Percentiles rank a stretch among this genome's conserved stretches.
These are phyloP conservation scores for Oscheius onirici DNA, from an alignment of 2,888 invertebrate species.

Conservation along the genomic window DNA sequence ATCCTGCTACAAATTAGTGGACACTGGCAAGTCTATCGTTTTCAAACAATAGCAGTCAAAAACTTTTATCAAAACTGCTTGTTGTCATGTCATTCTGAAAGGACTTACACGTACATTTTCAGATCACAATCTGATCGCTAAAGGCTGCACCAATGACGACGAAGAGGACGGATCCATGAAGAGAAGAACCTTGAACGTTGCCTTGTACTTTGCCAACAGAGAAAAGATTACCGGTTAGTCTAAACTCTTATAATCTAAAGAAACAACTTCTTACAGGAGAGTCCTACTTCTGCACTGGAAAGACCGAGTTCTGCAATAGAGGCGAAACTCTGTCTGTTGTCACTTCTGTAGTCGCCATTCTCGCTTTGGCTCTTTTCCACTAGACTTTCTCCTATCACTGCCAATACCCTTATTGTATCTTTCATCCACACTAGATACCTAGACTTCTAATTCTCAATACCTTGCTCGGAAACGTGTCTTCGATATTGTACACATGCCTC, in stretches of 20 bases:
- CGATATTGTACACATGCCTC: not conserved
- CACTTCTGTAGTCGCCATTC: constrained; percentile 1
- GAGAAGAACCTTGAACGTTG: constrained; percentile 54
- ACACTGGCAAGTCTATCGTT: constrained; percentile 39
- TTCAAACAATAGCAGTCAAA: not conserved
- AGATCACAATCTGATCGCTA: constrained; percentile 59
- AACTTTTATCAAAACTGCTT: no score
- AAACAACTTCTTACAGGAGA: no score
- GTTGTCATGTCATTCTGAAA: no score
- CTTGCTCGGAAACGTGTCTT: constrained; percentile 22
- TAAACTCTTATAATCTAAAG: not conserved
- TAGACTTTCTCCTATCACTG: not conserved
- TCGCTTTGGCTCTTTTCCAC: not conserved
- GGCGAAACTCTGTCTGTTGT: not conserved
- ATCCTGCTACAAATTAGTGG: constrained; percentile 62
- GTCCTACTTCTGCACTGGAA: constrained; percentile 59
- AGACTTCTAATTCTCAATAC: not conserved
- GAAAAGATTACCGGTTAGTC: constrained; percentile 56
- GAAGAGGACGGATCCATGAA: constrained; percentile 65
- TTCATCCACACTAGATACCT: not conserved
- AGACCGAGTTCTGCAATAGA: constrained; percentile 51
- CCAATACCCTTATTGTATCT: not conserved
- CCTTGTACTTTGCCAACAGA: constrained; percentile 58
- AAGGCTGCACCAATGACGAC: constrained; percentile 57
- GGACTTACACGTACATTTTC: no score